phyloP scores from a whole-genome alignment of 1,140 invertebrate species.

The Dermatophagoides farinae region DNA sequence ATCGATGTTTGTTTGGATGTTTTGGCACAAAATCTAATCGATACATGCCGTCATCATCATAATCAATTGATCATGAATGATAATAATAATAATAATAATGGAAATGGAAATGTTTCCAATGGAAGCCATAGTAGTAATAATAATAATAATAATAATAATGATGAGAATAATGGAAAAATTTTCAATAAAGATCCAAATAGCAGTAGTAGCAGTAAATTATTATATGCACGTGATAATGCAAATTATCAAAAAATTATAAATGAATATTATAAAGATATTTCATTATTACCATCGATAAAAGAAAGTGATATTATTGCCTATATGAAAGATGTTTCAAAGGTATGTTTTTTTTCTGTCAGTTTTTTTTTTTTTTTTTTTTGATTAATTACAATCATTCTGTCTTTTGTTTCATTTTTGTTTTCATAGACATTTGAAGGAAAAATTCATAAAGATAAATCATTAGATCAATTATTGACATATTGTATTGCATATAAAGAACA shows the following conservation, averaged over 20 bases:
- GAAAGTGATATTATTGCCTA: slow-evolving; percentile 20
- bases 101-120: not conserved
- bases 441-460: not conserved
- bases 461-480: not conserved
- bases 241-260: slow-evolving; percentile 20
- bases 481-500: not conserved
- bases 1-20: slow-evolving; percentile 80
- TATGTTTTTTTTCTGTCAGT: not conserved
- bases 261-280: slow-evolving; percentile 21
- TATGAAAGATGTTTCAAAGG: slow-evolving; percentile 21
- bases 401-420: not conserved
- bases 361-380: not conserved
- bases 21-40: slow-evolving; percentile 89
- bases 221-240: slow-evolving; percentile 24
- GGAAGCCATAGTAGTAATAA: no score
- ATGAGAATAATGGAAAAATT: no score
- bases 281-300: slow-evolving; percentile 18
- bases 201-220: slow-evolving; percentile 25
- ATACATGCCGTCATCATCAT: slow-evolving; percentile 32
- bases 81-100: not conserved
- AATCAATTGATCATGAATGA: not conserved
- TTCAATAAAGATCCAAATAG: no score
- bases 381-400: not conserved
- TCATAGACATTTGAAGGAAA: not conserved
- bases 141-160: no score